Evolutionary conservation across 2,888 invertebrate genomes (phyloP), one percentile per base, ranked within the genome.

Genomic region (Lepetodrilus schrolli): DNA sequence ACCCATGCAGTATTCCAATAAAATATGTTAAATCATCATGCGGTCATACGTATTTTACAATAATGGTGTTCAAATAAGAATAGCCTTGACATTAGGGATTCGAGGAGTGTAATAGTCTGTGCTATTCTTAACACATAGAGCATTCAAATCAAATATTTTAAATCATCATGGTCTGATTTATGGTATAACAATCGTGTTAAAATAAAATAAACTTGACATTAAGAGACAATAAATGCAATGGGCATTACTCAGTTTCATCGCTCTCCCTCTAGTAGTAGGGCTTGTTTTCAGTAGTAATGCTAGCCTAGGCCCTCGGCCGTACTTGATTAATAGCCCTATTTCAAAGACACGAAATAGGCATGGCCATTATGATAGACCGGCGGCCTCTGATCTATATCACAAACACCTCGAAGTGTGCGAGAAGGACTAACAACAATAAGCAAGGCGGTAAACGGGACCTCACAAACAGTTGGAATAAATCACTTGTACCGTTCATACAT

Each of bases 391-490:
- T 58, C 26, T 58, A 58, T 58, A 58, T 58, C 58, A 58, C 26
- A 58, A 34, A 58, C 58, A 58, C 58, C 58, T 58, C n/a, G 58
- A 58, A 58, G 58, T 58, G 58, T 58, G 58, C 34, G 26, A 10
- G 30, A 58, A 30, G 26, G 30, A 58, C 17, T n/a, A 7, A 30
- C 34, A 26, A 58, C 58, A 58, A 58, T 58, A 34, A 26, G 26
- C 7, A 30, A 13, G 13, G 30, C 7, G 34, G 30, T 17, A 58
- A 58, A 58, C 17, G 34, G 58, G 58, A 58, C 58, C 58, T 17
- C 58, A 58, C 58, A 58, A 30, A 58, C 58, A 58, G 58, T 30
- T 58, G 30, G 34, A 58, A 34, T 34, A 58, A 58, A 34, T 34
- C 30, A 30, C 50, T n/a, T 30, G 10, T 7, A 8, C 30, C 17